phyloP scores from a whole-genome alignment of 2,888 invertebrate genomes.

The Pogonocherus hispidulus region DNA sequence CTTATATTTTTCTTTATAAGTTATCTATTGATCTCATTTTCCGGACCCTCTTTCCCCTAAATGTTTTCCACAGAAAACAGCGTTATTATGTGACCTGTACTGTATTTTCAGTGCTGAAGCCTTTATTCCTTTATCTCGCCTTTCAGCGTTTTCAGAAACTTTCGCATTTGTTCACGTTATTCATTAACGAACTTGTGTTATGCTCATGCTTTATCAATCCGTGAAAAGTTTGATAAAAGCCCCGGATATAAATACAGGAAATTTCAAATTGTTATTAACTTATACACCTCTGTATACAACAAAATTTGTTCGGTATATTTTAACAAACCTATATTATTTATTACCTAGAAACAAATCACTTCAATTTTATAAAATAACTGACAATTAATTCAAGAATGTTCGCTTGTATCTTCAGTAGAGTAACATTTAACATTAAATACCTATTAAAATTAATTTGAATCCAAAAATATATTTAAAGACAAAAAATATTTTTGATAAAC shows the following conservation, averaged over 20 bases:
- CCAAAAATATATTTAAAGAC: no score
- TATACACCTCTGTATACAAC: background rate
- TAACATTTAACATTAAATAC: no score
- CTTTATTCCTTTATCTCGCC: constrained; percentile 69
- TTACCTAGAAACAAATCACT: no score
- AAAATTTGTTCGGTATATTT: no score
- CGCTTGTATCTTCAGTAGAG: no score
- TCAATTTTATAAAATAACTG: no score
- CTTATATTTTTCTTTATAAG: no score
- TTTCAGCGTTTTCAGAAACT: constrained; percentile 67
- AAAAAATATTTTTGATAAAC: no score
- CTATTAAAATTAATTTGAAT: no score
- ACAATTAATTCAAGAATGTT: no score
- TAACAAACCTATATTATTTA: no score
- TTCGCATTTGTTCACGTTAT: constrained; percentile 68
- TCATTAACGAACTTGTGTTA: constrained; percentile 67
- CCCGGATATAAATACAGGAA: constrained; percentile 43
- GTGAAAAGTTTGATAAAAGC: constrained; percentile 63
- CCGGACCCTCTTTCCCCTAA: constrained; percentile 42
- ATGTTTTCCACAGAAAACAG: constrained; percentile 59
- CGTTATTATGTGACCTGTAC: constrained; percentile 64
- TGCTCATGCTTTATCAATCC: constrained; percentile 64
- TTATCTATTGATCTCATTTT: background rate
- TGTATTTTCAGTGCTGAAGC: constrained; percentile 64
- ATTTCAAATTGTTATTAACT: constrained; percentile 32